Evolutionary conservation across 2,113 vertebrate species (phyloP), one percentile per base, ranked within the genome.

Genomic region (Dasyornis broadbenti): DNA sequence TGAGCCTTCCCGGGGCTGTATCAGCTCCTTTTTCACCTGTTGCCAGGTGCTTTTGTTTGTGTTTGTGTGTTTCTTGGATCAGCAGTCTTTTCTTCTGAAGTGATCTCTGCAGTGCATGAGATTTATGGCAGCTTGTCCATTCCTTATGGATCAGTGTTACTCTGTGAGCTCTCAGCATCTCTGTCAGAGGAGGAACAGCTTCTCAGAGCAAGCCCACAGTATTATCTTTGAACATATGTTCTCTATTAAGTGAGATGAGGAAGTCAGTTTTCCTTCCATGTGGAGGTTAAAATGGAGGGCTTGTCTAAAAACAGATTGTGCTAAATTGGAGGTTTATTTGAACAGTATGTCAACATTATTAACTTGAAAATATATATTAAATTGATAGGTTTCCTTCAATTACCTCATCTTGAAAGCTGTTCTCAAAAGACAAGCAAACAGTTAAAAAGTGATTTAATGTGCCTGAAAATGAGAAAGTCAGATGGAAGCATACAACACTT

Each of bases 281-380:
- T 97, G 96, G 96, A 98, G 94, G 96, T 97, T 98, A 97, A 97
- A 98, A 97, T 91, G 87, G 95, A 97, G 87, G 78, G 72, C 94
- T 98, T 98, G 91, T 97, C 96, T 97, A 86, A 98, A 98, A 98
- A 91, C 97, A 98, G 97, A 97, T 96, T 97, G 97, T 85, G 87
- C 94, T 97, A 97, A 97, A 97, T 96, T 94, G 92, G 97, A 96
- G 81, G 72, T 94, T 98, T 97, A 97, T 98, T 98, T 97, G 95
- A 97, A 94, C 95, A 96, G 91, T 94, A 95, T 97, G 96, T 97
- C 96, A 97, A 95, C 86, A 83, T 97, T 97, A 97, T 97, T 97
- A 97, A 95, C 96, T 98, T 94, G 77, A 95, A 95, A 94, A 96
- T 94, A 93, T 81, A 92, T 87, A 90, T 86, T 93, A 88, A 95